Evolutionary conservation across 1,140 invertebrate species (phyloP), one percentile per base, ranked within the genome.

Genomic region (Riptortus pedestris): DNA sequence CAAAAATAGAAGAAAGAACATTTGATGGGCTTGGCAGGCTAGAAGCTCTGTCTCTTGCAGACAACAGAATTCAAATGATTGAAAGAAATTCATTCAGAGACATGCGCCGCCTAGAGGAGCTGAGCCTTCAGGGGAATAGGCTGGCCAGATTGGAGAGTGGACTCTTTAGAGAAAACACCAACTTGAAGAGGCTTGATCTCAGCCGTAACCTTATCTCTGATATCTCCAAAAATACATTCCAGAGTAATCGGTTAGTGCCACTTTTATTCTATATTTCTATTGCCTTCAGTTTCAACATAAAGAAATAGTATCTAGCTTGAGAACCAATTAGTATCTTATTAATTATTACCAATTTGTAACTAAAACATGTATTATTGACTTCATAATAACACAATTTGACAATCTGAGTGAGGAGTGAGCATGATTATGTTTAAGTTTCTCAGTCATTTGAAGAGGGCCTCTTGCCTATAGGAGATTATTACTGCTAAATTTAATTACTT

Each of bases 111-210:
- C 71, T 92, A 0, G 79, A 81, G 12, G 57, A 55, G 31, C 72
- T 93, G 7, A 86, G 85, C 73, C 71, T 93, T 11, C 79, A 84
- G 38, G 84, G 87, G 24, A 93, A 93, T 73, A 79, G 84, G 61
- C 74, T 93, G 59, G 85, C 88, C 67, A 75, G 80, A 27, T 76
- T 92, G 27, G 80, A 82, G 66, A 79, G 84, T 11, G 81, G 83
- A 63, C 72, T 85, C 3, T 82, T 92, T 26, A 78, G 81, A 61
- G 82, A 85, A 31, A 85, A 85, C 66, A 70, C 73, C 9, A 77
- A 79, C 63, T 72, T 92, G 27, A 81, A 83, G 63, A 77, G 76
- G 64, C 69, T 93, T 11, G 87, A 91, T 74, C 71, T 93, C 1
- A 89, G 85, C 61, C 81, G 82, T 67, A 94, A 93, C 72, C 82